Percentiles rank a stretch among this genome's conserved stretches.
phyloP scores from a whole-genome alignment of 2,113 vertebrate genomes.

The Beaufortia kweichowensis region DNA sequence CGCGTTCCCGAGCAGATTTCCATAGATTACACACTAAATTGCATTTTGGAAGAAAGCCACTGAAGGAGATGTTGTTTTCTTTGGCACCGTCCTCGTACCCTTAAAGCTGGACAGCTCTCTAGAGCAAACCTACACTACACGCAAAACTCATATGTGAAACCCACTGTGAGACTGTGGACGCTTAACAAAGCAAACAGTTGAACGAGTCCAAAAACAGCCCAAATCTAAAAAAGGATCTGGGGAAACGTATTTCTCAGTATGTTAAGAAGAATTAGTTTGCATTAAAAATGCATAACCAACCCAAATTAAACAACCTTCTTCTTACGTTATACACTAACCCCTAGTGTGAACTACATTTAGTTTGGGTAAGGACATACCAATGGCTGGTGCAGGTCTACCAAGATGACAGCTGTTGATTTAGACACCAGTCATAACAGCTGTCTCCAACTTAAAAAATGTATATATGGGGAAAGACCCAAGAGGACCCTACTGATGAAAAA shows the following conservation, averaged over 20 bases:
- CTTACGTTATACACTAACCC: no score
- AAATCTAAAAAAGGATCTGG: background rate
- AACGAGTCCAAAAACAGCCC: background rate
- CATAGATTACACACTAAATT: constrained; percentile 45
- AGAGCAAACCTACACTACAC: constrained; percentile 68
- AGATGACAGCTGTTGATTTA: background rate
- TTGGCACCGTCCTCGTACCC: constrained; percentile 63
- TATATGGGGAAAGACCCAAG: background rate
- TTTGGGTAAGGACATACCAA: background rate
- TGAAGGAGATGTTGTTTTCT: constrained; percentile 63
- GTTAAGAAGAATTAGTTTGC: no score
- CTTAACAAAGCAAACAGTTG: constrained; percentile 71
- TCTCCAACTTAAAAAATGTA: background rate
- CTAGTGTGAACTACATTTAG: no score
- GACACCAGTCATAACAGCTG: background rate
- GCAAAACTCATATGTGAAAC: constrained; percentile 75
- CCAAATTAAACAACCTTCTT: no score
- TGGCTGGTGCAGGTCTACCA: no score
- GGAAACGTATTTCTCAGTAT: background rate
- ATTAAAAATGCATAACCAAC: no score
- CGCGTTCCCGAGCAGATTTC: constrained; percentile 45
- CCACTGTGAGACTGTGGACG: constrained; percentile 72
- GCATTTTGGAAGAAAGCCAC: constrained; percentile 53
- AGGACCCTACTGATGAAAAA: background rate
- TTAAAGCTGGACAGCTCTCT: constrained; percentile 69